phyloP scores from a whole-genome alignment of 1,140 invertebrate species.

The Xylocopa sonorina region DNA sequence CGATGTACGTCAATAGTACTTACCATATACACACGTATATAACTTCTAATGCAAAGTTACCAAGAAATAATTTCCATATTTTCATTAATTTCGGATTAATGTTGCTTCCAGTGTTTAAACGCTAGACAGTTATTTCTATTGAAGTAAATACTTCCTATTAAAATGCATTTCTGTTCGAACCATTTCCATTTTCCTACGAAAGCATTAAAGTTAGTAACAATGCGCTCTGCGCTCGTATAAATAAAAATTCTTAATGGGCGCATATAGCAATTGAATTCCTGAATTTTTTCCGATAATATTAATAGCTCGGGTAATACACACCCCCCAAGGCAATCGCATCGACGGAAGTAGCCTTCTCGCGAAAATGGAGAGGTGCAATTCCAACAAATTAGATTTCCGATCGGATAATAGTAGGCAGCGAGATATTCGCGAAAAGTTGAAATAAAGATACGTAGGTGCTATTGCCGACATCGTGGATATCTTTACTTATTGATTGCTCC shows the following conservation, averaged over 20 bases:
- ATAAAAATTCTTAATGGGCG: background rate
- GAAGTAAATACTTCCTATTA: no score
- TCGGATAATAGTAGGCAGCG: background rate
- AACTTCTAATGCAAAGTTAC: no score
- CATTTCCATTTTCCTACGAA: background rate
- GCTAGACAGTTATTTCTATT: no score
- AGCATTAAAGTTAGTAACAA: background rate
- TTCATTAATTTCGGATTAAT: no score
- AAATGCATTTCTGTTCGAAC: no score
- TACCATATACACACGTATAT: no score
- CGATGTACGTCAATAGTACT: no score
- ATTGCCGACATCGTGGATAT: constrained; percentile 61
- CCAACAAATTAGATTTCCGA: background rate
- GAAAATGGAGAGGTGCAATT: background rate
- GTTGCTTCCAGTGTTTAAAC: no score
- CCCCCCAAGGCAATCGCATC: background rate
- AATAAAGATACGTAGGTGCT: constrained; percentile 28
- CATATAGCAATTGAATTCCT: background rate
- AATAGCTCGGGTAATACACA: background rate
- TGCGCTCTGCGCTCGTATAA: background rate
- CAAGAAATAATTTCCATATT: no score
- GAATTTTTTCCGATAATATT: background rate
- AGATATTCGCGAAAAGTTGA: background rate
- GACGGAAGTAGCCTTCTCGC: constrained; percentile 4
- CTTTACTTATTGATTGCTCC: constrained; percentile 78